A percentile compares a stretch with the other conserved stretches of the same genome.
These are phyloP conservation scores for Tineola bisselliella DNA, from an alignment of 2,888 invertebrate species.

Conservation along the genomic window DNA sequence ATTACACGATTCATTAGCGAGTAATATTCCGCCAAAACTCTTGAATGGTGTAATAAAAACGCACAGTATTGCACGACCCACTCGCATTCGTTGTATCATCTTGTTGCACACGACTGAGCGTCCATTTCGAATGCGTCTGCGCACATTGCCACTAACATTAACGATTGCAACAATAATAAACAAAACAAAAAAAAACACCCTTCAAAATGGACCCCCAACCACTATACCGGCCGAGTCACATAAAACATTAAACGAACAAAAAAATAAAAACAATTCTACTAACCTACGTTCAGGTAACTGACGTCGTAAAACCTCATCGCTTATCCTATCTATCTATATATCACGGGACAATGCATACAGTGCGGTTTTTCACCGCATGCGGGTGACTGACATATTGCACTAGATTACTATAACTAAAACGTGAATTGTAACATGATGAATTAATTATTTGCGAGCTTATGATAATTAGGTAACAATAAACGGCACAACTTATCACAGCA, in stretches of 20 bases:
- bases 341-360: neutral
- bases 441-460: no score
- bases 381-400: neutral
- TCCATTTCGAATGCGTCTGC: no score
- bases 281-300: constrained; percentile 49
- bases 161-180: no score
- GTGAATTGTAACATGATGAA: neutral
- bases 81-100: constrained; percentile 11
- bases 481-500: neutral
- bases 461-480: neutral
- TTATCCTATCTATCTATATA: neutral
- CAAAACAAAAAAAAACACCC: neutral
- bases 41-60: constrained; percentile 12
- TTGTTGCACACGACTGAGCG: neutral
- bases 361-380: neutral
- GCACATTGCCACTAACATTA: no score
- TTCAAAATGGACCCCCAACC: neutral
- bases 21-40: constrained; percentile 6
- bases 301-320: constrained; percentile 23
- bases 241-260: neutral
- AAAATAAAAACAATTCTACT: constrained; percentile 35
- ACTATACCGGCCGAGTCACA: neutral
- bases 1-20: no score
- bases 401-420: neutral
- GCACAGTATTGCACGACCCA: constrained; percentile 23